A percentile compares a stretch with the other conserved stretches of the same genome.
Evolutionary conservation across 2,113 vertebrate species (phyloP).

Genomic region (Halichoerus grypus): DNA sequence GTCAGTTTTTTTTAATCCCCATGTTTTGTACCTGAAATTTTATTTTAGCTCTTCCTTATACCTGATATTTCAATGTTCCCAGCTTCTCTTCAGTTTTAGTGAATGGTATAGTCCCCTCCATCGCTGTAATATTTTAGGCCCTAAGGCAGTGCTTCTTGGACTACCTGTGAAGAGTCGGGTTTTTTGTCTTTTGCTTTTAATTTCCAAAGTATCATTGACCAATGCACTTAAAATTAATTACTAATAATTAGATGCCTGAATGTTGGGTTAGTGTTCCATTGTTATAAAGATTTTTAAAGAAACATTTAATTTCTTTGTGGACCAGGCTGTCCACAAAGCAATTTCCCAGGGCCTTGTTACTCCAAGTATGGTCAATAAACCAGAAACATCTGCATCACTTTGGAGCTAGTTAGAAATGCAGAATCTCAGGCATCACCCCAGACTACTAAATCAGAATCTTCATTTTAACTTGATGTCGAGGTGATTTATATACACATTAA

Average conservation of each 20-base stretch:
- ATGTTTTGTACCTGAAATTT: not conserved
- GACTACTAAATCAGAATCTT: not conserved
- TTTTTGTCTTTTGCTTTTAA: not conserved
- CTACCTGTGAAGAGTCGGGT: not conserved
- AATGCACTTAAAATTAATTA: slow-evolving; percentile 20
- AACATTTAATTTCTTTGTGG: not conserved
- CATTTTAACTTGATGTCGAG: not conserved
- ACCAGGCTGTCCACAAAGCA: not conserved
- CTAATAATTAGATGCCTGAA: not conserved
- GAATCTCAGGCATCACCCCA: not conserved
- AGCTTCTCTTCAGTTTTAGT: not conserved
- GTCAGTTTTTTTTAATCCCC: not conserved
- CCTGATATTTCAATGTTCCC: not conserved
- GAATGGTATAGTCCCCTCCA: not conserved
- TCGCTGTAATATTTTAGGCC: not conserved
- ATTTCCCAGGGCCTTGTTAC: not conserved
- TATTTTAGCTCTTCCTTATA: not conserved
- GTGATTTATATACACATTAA: slow-evolving; percentile 19
- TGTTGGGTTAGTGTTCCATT: not conserved
- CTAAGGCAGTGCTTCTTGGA: not conserved
- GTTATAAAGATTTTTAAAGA: not conserved
- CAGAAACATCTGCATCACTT: not conserved
- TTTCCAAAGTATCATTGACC: not conserved
- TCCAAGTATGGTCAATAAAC: not conserved
- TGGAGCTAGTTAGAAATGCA: not conserved